These are phyloP conservation scores for Danio tinwini DNA, from an alignment of 2,797 vertebrate genomes.

Conservation along the genomic window DNA sequence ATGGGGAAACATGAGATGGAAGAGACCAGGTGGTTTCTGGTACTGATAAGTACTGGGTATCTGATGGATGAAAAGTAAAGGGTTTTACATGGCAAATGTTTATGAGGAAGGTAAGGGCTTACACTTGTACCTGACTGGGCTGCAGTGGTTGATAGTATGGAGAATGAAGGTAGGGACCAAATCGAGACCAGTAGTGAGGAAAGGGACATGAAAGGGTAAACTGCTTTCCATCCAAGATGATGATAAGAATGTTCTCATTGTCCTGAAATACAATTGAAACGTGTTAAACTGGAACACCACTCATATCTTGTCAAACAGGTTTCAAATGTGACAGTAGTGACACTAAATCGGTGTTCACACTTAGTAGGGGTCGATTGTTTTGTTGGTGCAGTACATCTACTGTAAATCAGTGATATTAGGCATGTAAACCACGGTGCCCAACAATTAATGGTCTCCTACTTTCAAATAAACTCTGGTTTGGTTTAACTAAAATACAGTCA, in stretches of 20 bases:
- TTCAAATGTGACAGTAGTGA: background rate
- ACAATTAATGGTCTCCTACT: too few species aligned
- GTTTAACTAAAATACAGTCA: too few species aligned
- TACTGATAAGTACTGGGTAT: background rate
- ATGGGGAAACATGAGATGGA: background rate
- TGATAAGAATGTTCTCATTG: constrained; percentile 12
- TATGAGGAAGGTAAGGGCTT: background rate
- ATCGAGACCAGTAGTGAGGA: constrained; percentile 14
- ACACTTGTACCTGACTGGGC: background rate
- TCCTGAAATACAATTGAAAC: constrained; percentile 60
- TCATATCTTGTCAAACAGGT: background rate
- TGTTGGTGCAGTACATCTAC: too few species aligned
- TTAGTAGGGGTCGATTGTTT: too few species aligned
- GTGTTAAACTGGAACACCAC: background rate
- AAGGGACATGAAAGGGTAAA: constrained; percentile 66
- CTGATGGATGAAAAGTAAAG: background rate
- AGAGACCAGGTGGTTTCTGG: background rate
- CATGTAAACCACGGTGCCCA: too few species aligned
- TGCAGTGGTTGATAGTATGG: constrained; percentile 20
- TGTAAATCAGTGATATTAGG: too few species aligned
- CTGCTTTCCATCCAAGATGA: constrained; percentile 52
- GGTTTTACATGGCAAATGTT: background rate
- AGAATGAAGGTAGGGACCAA: constrained; percentile 18
- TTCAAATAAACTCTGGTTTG: too few species aligned
- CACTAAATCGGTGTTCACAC: background rate